Evolutionary conservation across 2,888 invertebrate genomes (phyloP), one percentile per base, ranked within the genome.

Genomic region (Caenorhabditis panamensis): DNA sequence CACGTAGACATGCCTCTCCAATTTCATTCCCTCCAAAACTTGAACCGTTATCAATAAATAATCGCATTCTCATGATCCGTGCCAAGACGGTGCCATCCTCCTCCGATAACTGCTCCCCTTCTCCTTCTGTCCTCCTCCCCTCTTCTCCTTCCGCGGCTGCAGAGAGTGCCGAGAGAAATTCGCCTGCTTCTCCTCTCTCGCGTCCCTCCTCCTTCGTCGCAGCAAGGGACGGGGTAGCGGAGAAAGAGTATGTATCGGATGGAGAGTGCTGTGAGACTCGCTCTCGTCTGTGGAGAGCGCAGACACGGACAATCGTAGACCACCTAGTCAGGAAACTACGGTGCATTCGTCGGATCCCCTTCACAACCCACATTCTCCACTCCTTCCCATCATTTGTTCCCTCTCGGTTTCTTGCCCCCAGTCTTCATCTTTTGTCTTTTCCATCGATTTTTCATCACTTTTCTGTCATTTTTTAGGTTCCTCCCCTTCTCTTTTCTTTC

Each of bases 311-410:
- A 54, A 64, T 41, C 47, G 67, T 44, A 54, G 44, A 67, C 71
- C 71, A 47, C 71, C 71, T 44, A 71, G 71, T 54, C 62, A 54
- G 71, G 24, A 56, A 71, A 71, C 56, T 54, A 54, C 56, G 22
- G 62, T 63, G 54, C 20, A 24, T n/a, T 20, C 26, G 28, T 28
- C 53, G 11, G 22, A 22, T 53, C 28, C 11, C 24, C 11, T n/a
- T 13, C n/a, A 1, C 16, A 13, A 11, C 26, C 1, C 24, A 16
- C 24, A 51, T 53, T 53, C n/a, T n/a, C n/a, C 54, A 28, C n/a
- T 28, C 20, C 13, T n/a, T 26, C 4, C 54, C 54, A 26, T 28
- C 24, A 24, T 24, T 24, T 8, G 24, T 24, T 22, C 11, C 24
- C 20, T 1, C 18, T 49, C 20, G 5, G 31, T 31, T 31, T 31